A percentile compares a stretch with the other conserved stretches of the same genome.
These are phyloP conservation scores for Glareola pratincola DNA, from an alignment of 2,113 vertebrate species.

Conservation along the genomic window DNA sequence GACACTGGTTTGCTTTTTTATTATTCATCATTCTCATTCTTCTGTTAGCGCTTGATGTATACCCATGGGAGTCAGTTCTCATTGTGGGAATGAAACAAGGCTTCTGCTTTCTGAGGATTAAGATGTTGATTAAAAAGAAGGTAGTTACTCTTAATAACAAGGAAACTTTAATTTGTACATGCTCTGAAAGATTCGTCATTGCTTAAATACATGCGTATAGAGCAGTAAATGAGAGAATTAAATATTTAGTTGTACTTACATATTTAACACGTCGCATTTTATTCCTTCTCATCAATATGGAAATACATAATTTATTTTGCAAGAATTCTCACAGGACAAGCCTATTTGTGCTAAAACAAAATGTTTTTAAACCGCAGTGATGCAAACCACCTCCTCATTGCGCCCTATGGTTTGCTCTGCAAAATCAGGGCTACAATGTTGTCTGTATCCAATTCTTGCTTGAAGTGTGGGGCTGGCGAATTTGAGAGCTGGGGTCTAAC, in stretches of 20 bases:
- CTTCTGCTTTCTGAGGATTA: neutral
- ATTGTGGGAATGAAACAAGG: neutral
- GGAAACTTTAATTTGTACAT: neutral
- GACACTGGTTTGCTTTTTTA: neutral
- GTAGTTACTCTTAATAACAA: neutral
- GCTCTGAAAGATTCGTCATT: neutral
- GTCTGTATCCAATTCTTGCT: neutral
- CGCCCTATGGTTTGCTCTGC: neutral
- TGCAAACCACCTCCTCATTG: neutral
- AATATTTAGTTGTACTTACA: neutral
- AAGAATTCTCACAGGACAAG: neutral
- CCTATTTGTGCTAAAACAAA: neutral
- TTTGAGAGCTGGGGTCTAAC: neutral
- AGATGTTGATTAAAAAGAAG: neutral
- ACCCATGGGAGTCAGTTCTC: neutral
- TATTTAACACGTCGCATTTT: neutral
- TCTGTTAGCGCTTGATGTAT: neutral
- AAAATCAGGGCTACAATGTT: neutral
- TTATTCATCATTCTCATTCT: neutral
- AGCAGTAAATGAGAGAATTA: neutral
- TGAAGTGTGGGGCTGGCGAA: neutral
- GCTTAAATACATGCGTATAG: neutral
- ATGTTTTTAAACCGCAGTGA: neutral
- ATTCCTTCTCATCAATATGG: neutral
- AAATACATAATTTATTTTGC: neutral